Base-by-base conservation (phyloP, 1,140 invertebrate genomes). In the Campoletis sonorensis region DNA sequence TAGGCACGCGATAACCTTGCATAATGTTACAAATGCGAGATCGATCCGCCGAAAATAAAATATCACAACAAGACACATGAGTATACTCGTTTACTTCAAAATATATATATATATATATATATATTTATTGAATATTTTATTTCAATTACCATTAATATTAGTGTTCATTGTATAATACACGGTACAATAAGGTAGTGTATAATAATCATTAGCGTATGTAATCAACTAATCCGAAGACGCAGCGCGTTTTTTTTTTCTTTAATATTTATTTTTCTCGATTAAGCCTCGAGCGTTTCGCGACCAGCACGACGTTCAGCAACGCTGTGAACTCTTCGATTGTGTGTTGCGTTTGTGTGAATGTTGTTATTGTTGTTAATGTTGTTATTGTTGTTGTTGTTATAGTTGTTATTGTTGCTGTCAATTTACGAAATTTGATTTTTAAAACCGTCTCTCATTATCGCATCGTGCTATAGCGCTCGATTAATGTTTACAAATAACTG, bases 131-230 rank as follows among this genome's bases (percentile, higher is more conserved):
- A 80, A 80, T 80, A 72, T 70, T 67, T 72, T 80, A 54, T 58
- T 54, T 75, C 23, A 51, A 80, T 73, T 75, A 37, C 71, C 40
- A 73, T 64, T 61, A 78, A 78, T 64, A 78, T 79, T 30, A 73
- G 26, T 76, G 33, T 81, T 76, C 30, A 61, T 61, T 75, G 70
- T 81, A 81, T 75, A 75, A 61, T 73, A 81, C 79, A 81, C 70
- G 71, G 49, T 81, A 81, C 45, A 73, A 80, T 80, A 80, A 80
- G 51, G 27, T 73, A 27, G 51, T 75, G 79, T 75, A 49, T 81
- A 37, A 70, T 64, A 30, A 71, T 72, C 4, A 40, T 40, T 16
- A 58, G 30, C 26, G 49, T 80, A 27, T n/a, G n/a, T 73, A 80
- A 80, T 79, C 61, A 79, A 79, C 67, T 79, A 73, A 26, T 49